These are phyloP conservation scores for Chloropsis cyanopogon DNA, from an alignment of 2,113 vertebrate genomes.

Conservation along the genomic window DNA sequence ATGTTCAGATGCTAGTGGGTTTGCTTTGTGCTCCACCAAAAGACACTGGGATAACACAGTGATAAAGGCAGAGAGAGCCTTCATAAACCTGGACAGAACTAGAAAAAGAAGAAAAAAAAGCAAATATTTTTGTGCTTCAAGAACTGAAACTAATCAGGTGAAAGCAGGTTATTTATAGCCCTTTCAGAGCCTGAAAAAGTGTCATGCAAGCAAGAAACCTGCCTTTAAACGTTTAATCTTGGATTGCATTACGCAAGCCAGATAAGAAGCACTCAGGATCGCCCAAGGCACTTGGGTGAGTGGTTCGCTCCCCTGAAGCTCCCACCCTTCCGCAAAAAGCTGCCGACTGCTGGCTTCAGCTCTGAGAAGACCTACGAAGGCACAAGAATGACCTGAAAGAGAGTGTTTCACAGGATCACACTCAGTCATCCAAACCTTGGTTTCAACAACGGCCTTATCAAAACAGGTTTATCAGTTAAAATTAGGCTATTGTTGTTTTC, in stretches of 20 bases:
- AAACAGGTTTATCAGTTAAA: background rate
- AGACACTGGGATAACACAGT: background rate
- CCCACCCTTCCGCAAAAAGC: background rate
- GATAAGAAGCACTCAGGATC: slow-evolving; percentile 18
- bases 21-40: background rate
- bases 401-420: background rate
- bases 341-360: background rate
- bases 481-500: background rate
- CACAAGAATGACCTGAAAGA: background rate
- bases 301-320: background rate
- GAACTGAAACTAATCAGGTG: background rate
- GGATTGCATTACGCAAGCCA: background rate
- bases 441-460: background rate
- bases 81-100: background rate
- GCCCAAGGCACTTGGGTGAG: background rate
- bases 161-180: background rate
- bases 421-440: background rate
- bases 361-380: background rate
- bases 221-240: background rate
- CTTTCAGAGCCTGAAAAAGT: background rate
- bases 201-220: background rate
- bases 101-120: background rate
- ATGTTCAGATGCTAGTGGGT: background rate
- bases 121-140: background rate
- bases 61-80: background rate